Conservation (phyloP, 2,113 vertebrate species). For the Myotis davidii region DNA sequence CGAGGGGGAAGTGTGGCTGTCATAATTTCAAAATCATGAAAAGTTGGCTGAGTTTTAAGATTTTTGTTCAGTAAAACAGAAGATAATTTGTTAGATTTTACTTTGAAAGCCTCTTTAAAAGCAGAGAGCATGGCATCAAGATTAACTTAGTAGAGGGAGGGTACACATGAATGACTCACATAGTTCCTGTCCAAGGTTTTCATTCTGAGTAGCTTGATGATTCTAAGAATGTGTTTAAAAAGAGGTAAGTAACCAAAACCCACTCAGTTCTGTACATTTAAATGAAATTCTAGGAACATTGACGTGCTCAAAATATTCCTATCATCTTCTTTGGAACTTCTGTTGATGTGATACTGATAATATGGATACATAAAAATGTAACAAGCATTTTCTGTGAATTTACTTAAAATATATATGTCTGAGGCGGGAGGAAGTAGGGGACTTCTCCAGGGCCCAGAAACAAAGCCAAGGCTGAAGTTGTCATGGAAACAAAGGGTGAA, state of each 20-base stretch:
- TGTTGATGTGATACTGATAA: not conserved
- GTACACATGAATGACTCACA: not conserved
- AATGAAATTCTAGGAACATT: not conserved
- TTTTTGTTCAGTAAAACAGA: constrained; percentile 33
- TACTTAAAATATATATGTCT: not conserved
- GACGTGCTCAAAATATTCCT: not conserved
- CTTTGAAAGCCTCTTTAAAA: not conserved
- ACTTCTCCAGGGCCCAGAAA: not conserved
- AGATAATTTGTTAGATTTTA: not conserved
- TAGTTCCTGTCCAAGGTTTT: not conserved
- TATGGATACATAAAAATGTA: not conserved
- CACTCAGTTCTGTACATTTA: not conserved
- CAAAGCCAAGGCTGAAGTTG: not conserved
- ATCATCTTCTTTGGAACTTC: not conserved
- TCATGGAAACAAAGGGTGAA: not conserved
- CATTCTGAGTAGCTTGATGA: not conserved
- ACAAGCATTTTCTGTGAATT: not conserved
- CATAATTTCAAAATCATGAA: not conserved
- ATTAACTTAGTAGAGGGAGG: not conserved
- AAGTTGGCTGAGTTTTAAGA: constrained; percentile 35
- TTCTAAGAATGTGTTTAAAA: constrained; percentile 39
- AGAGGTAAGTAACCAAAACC: not conserved
- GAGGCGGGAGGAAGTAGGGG: not conserved
- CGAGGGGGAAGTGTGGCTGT: not conserved
- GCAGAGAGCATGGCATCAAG: not conserved